Percentiles rank a stretch among this genome's conserved stretches.
These are phyloP conservation scores for Leucophenga maculata DNA, from an alignment of 2,888 invertebrate genomes.

Conservation along the genomic window DNA sequence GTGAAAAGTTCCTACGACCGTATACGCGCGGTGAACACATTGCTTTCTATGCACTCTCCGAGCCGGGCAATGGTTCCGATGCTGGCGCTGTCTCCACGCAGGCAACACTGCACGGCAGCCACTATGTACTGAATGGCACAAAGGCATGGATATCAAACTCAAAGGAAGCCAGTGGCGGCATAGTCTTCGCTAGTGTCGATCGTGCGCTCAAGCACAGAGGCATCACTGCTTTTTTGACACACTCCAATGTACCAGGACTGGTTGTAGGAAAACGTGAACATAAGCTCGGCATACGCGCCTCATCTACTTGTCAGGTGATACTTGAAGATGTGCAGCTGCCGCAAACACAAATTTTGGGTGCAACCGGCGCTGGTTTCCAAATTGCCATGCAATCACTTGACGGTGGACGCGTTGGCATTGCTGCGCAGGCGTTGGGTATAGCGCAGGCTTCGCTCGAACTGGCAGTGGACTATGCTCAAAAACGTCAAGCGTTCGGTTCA, in stretches of 20 bases:
- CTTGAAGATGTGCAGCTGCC: constrained; percentile 91
- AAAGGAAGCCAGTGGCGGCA: constrained; percentile 85
- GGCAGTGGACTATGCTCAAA: constrained; percentile 90
- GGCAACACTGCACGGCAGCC: constrained; percentile 76
- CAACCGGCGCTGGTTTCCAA: constrained; percentile 91
- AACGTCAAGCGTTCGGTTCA: constrained; percentile 88
- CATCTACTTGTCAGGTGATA: constrained; percentile 91
- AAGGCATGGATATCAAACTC: constrained; percentile 95
- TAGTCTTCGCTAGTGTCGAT: constrained; percentile 93
- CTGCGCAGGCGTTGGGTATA: constrained; percentile 92
- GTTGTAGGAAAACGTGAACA: constrained; percentile 93
- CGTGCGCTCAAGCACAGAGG: constrained; percentile 80
- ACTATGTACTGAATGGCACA: constrained; percentile 86
- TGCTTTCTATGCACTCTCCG: constrained; percentile 95
- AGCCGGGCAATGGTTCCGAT: constrained; percentile 94
- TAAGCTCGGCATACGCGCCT: constrained; percentile 85
- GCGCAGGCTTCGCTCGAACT: constrained; percentile 93
- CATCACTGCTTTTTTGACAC: constrained; percentile 91
- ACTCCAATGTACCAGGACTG: constrained; percentile 82
- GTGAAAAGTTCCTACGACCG: constrained; percentile 82
- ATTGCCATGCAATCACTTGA: constrained; percentile 95
- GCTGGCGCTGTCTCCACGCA: constrained; percentile 94
- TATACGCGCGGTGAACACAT: constrained; percentile 80
- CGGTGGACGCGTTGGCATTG: constrained; percentile 92
- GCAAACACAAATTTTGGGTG: constrained; percentile 84